phyloP scores from a whole-genome alignment of 2,888 invertebrate species.

The Cosmia trapezina region DNA sequence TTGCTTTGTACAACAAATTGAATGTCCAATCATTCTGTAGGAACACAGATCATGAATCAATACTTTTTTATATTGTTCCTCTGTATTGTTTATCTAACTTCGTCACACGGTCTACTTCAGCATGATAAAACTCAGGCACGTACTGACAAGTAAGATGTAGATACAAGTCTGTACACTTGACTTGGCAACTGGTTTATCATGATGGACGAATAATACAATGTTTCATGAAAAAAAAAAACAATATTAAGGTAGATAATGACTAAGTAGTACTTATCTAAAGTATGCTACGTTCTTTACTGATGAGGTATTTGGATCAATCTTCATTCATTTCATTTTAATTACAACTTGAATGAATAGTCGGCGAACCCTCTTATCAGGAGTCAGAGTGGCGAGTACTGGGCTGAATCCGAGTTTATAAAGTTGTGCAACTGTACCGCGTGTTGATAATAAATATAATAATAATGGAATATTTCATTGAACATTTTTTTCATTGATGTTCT shows the following conservation, averaged over 20 bases:
- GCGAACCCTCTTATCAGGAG: constrained; percentile 80
- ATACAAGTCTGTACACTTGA: constrained; percentile 26
- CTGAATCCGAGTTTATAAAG: constrained; percentile 70
- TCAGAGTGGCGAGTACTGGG: constrained; percentile 68
- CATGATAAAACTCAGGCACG: constrained; percentile 35
- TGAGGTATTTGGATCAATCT: constrained; percentile 59
- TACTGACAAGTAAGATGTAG: constrained; percentile 25
- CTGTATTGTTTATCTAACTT: constrained; percentile 26
- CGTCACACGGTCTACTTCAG: constrained; percentile 43
- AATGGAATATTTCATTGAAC: constrained; percentile 64
- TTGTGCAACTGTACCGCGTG: constrained; percentile 59
- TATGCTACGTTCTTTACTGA: constrained; percentile 34
- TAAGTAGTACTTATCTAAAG: constrained; percentile 23
- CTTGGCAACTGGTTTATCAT: constrained; percentile 40
- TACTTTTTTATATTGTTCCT: constrained; percentile 31
- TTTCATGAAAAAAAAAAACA: constrained; percentile 28
- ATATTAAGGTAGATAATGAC: constrained; percentile 18
- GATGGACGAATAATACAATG: constrained; percentile 9
- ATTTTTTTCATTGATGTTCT: constrained; percentile 53
- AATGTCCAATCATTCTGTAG: constrained; percentile 15
- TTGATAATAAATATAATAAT: constrained; percentile 53
- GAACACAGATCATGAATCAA: constrained; percentile 35
- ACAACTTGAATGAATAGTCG: constrained; percentile 80
- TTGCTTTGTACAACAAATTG: constrained; percentile 26
- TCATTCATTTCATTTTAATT: constrained; percentile 82